Conservation (phyloP, 2,113 vertebrate species). For the Lampris incognitus region DNA sequence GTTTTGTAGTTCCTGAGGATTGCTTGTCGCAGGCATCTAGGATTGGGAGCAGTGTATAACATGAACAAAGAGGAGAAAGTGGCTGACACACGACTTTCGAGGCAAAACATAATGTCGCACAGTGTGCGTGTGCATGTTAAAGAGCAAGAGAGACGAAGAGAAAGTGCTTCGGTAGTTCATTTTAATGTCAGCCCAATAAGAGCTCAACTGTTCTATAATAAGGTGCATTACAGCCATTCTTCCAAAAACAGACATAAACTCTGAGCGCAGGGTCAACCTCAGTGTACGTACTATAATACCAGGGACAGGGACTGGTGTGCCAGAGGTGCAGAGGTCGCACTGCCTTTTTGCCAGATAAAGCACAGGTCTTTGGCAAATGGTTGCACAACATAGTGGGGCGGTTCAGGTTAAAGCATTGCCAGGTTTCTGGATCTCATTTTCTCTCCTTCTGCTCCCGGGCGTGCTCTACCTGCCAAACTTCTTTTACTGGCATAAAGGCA, state of each 20-base stretch:
- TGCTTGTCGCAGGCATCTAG: slow-evolving; percentile 84
- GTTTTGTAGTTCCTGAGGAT: slow-evolving; percentile 72
- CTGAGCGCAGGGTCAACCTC: slow-evolving; percentile 41
- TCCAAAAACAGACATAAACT: slow-evolving; percentile 42
- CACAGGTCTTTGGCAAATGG: slow-evolving; percentile 58
- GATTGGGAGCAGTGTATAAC: slow-evolving; percentile 59
- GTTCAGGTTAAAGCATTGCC: slow-evolving; percentile 76
- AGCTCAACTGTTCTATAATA: slow-evolving; percentile 36
- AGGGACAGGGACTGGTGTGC: slow-evolving; percentile 25
- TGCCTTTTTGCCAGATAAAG: slow-evolving; percentile 72
- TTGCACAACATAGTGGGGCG: slow-evolving; percentile 65
- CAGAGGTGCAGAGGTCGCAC: slow-evolving; percentile 22
- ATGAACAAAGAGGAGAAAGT: slow-evolving; percentile 1
- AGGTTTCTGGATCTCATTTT: slow-evolving; percentile 83
- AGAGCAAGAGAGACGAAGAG: neutral
- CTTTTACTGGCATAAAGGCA: slow-evolving; percentile 76
- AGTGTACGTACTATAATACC: slow-evolving; percentile 33
- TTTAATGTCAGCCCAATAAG: slow-evolving; percentile 28
- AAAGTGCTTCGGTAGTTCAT: slow-evolving; percentile 8
- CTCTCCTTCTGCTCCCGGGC: slow-evolving; percentile 69
- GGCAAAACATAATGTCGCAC: slow-evolving; percentile 6
- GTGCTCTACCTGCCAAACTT: slow-evolving; percentile 76
- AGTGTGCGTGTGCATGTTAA: slow-evolving; percentile 1
- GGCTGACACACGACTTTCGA: neutral
- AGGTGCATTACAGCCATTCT: slow-evolving; percentile 6